A percentile compares a stretch with the other conserved stretches of the same genome.
Conservation (phyloP, 2,888 invertebrate genomes). For the Hydrotaea diabolus region DNA sequence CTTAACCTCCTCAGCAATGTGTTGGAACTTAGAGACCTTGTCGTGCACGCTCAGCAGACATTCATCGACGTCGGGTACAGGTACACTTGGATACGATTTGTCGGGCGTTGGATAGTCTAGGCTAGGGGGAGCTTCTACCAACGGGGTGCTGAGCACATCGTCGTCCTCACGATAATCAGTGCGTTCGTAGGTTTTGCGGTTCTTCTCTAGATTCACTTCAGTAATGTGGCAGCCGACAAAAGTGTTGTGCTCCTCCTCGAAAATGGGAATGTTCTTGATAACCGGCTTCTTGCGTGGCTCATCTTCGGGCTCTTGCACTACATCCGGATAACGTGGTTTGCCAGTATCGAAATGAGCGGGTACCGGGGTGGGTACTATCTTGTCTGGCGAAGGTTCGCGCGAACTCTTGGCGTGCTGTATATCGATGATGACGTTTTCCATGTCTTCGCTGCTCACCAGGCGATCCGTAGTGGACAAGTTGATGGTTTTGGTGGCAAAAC, state of each 20-base stretch:
- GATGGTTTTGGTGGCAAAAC: slow-evolving; percentile 82
- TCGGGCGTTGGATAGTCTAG: slow-evolving; percentile 80
- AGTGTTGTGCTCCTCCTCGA: slow-evolving; percentile 82
- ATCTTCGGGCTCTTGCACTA: slow-evolving; percentile 89
- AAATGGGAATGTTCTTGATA: slow-evolving; percentile 82
- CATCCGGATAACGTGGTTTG: slow-evolving; percentile 87
- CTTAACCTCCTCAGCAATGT: slow-evolving; percentile 81
- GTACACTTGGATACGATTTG: slow-evolving; percentile 75
- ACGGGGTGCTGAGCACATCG: slow-evolving; percentile 74
- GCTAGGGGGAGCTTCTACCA: slow-evolving; percentile 82
- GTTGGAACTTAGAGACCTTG: slow-evolving; percentile 86
- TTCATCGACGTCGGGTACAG: slow-evolving; percentile 83
- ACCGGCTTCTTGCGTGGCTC: slow-evolving; percentile 81
- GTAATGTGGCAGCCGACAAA: slow-evolving; percentile 82
- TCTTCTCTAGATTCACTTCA: slow-evolving; percentile 82
- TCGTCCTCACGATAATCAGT: slow-evolving; percentile 68
- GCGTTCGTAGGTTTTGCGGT: slow-evolving; percentile 80
- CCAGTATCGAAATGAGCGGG: slow-evolving; percentile 82
- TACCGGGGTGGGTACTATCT: slow-evolving; percentile 86
- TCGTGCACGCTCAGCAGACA: slow-evolving; percentile 86
- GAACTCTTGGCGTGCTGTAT: slow-evolving; percentile 88
- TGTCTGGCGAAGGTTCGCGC: slow-evolving; percentile 88
- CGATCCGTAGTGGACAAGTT: slow-evolving; percentile 81
- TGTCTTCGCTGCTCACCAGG: slow-evolving; percentile 82
- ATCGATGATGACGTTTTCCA: slow-evolving; percentile 85